phyloP scores from a whole-genome alignment of 2,797 vertebrate species.

The Lagodon rhomboides region DNA sequence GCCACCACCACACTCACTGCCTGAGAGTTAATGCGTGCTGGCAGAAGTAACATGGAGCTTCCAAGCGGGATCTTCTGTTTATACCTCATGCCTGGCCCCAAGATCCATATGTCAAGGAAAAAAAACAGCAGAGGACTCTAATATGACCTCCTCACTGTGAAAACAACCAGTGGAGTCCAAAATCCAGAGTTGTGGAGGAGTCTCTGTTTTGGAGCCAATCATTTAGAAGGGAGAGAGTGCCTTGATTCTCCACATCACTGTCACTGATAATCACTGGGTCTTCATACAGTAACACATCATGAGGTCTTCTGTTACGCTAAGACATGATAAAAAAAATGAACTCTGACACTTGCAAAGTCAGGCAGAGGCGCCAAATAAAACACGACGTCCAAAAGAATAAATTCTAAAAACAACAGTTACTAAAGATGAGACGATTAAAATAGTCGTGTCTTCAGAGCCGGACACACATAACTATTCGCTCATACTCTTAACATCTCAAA shows the following conservation, averaged over 20 bases:
- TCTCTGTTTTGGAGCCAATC: conserved; percentile 43
- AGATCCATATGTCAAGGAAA: conserved; percentile 48
- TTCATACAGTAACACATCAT: conserved; percentile 31
- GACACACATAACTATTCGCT: conserved; percentile 31
- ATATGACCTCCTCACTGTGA: conserved; percentile 42
- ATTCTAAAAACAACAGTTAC: conserved; percentile 34
- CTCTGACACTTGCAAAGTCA: conserved; percentile 39
- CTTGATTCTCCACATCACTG: conserved; percentile 29
- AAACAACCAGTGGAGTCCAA: conserved; percentile 55
- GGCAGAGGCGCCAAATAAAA: conserved; percentile 43
- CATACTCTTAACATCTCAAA: conserved; percentile 35
- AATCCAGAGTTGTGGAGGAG: conserved; percentile 8
- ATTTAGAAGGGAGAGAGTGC: conserved; percentile 22
- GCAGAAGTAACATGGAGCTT: conserved; percentile 41
- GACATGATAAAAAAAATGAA: conserved; percentile 41
- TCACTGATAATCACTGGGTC: conserved; percentile 52
- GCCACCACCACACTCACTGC: conserved; percentile 30
- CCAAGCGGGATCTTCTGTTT: conserved; percentile 31
- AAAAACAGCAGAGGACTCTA: conserved; percentile 24
- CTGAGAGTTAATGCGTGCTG: conserved; percentile 34
- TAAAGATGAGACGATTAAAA: conserved; percentile 31
- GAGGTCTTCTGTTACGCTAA: conserved; percentile 50
- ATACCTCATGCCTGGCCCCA: conserved; percentile 24
- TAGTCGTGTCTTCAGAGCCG: conserved; percentile 23
- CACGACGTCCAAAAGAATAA: conserved; percentile 29